These are phyloP conservation scores for Embiotoca jacksoni DNA, from an alignment of 2,113 vertebrate species.

Conservation along the genomic window DNA sequence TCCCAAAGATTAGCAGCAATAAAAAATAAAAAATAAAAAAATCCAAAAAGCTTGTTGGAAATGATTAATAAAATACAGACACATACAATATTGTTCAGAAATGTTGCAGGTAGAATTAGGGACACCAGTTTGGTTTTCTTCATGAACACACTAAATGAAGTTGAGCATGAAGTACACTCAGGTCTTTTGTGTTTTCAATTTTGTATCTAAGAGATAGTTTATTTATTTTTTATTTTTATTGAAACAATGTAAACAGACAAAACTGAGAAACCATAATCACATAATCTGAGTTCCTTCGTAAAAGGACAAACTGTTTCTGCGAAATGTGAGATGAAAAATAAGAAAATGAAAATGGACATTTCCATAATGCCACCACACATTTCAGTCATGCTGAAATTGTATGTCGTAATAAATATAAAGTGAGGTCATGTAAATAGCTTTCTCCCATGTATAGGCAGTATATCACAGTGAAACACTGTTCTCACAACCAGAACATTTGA, in stretches of 20 bases:
- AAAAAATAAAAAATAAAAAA: too few species aligned
- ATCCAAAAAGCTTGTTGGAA: slow-evolving; percentile 1
- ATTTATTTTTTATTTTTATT: neutral
- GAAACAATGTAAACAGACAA: slow-evolving; percentile 23
- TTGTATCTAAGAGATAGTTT: neutral
- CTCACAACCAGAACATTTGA: neutral
- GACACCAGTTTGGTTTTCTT: slow-evolving; percentile 8
- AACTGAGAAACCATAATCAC: slow-evolving; percentile 11
- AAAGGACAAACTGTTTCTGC: neutral
- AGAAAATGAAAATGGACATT: slow-evolving; percentile 21
- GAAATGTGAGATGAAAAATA: neutral
- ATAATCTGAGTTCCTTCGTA: neutral
- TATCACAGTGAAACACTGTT: neutral
- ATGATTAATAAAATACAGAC: neutral
- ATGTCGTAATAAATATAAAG: slow-evolving; percentile 9
- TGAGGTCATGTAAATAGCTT: slow-evolving; percentile 24
- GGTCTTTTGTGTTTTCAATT: slow-evolving; percentile 1
- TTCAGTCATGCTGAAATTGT: slow-evolving; percentile 8
- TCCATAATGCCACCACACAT: neutral
- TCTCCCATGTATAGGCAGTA: neutral
- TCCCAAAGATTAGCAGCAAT: slow-evolving; percentile 6
- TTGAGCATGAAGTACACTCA: neutral
- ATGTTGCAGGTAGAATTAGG: neutral
- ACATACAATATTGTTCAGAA: slow-evolving; percentile 2
- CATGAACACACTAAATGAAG: slow-evolving; percentile 13